Percentiles rank a stretch among this genome's conserved stretches.
Conservation (phyloP, 2,797 vertebrate genomes). For the Coluber constrictor region DNA sequence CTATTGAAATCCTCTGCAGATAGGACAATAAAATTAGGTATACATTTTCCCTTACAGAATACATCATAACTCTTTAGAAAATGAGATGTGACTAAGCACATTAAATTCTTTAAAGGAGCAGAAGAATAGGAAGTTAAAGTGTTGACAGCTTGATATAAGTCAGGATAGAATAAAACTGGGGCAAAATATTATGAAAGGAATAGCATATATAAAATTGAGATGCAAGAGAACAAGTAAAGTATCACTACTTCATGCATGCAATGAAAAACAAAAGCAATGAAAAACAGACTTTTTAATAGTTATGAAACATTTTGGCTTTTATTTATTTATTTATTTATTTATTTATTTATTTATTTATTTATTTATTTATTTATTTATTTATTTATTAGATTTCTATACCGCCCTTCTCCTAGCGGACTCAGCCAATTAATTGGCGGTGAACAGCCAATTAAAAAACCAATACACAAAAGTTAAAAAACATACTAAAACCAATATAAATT, state of each 20-base stretch:
- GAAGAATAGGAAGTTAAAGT: neutral
- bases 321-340: too few species aligned
- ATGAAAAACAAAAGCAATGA: neutral
- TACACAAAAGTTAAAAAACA: too few species aligned
- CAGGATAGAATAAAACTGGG: neutral
- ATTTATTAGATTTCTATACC: too few species aligned
- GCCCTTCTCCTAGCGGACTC: too few species aligned
- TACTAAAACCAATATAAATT: too few species aligned
- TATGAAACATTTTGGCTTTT: neutral
- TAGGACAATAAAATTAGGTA: neutral
- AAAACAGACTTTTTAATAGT: neutral
- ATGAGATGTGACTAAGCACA: neutral
- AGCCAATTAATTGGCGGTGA: too few species aligned
- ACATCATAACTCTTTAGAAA: neutral
- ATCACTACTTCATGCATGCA: neutral
- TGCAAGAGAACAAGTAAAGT: neutral
- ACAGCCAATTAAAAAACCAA: too few species aligned
- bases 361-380: too few species aligned
- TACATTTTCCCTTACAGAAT: neutral
- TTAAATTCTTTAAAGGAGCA: neutral
- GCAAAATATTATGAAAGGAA: neutral
- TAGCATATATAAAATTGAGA: neutral
- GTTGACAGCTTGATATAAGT: neutral
- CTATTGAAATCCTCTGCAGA: neutral
- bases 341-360: too few species aligned